Base-by-base conservation (phyloP, 2,888 invertebrate species). In the Julus scanicus region DNA sequence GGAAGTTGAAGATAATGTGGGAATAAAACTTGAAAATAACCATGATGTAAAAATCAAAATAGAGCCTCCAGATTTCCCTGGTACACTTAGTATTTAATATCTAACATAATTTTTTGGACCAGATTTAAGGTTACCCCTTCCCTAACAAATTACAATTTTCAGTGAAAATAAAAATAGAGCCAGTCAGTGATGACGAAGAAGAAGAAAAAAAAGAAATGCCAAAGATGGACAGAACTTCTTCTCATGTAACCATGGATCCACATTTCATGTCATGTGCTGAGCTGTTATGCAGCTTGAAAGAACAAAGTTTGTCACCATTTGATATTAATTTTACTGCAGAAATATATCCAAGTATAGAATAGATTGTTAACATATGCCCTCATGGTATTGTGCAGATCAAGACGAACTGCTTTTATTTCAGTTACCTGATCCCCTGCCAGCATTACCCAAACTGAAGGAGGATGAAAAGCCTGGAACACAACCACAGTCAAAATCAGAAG, bases 331-430 rank as follows among this genome's bases (percentile, higher is more conserved):
- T 15, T 8, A 37, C 6, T 3, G 37, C 13, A 37, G 1, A 13
- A 37, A 29, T 4, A 39, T 37, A 80, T 37, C 15, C 2, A 80
- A 0, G 13, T 80, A 15, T 15, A 13, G n/a, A 39, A n/a, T 80
- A 17, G 49, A 84, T 44, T 29, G 17, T 53, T 49, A 84, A 83
- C 20, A 39, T 44, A 48, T 87, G 1, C 44, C 44, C 8, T 80
- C 29, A 29, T 13, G 44, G 9, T 40, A 40, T 15, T 40, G 39
- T 29, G 40, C 57, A 88, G 88, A 84, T 84, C 11, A 88, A 80
- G 88, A 80, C 2, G 88, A 88, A 48, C 40, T 88, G 37, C 5
- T 88, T 11, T 29, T 86, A 20, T 80, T 88, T 49, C 86, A 85
- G 17, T 29, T 88, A 15, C 88, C 88, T 15, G 80, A 80, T 40